These are phyloP conservation scores for Lepidonotus clava DNA, from an alignment of 2,888 invertebrate genomes.

Conservation along the genomic window DNA sequence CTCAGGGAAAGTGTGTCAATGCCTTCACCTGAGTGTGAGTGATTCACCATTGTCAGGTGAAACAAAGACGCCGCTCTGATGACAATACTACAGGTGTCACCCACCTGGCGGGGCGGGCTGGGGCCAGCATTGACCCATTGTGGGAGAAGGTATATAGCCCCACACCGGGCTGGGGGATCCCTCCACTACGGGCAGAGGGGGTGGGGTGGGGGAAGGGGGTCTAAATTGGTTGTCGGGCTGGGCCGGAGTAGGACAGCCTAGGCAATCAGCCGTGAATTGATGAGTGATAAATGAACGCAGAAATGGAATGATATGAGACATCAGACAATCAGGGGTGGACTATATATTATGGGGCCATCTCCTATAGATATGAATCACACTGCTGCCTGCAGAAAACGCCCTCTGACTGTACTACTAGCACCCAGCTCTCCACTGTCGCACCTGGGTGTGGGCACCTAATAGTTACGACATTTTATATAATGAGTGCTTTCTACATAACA, in stretches of 20 bases:
- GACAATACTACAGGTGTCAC: slow-evolving; percentile 18
- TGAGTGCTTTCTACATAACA: no score
- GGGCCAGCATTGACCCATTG: no score
- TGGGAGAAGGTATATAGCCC: no score
- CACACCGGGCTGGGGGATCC: background rate
- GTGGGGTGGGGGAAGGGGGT: background rate
- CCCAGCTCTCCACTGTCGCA: no score
- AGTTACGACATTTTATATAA: no score
- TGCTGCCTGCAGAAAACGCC: background rate
- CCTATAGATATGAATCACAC: background rate
- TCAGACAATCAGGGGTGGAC: slow-evolving; percentile 42
- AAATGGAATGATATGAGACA: slow-evolving; percentile 41
- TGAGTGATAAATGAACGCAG: slow-evolving; percentile 46
- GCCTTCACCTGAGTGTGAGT: slow-evolving; percentile 12
- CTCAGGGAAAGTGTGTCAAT: slow-evolving; percentile 27
- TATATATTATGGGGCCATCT: background rate
- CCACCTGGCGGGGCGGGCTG: no score
- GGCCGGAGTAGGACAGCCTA: background rate
- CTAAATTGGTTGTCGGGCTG: background rate
- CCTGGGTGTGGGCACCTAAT: no score
- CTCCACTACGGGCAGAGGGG: background rate
- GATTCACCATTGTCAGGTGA: slow-evolving; percentile 50
- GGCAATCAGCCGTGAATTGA: slow-evolving; percentile 39
- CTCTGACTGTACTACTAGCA: slow-evolving; percentile 1
- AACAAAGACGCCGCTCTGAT: slow-evolving; percentile 7